A percentile compares a stretch with the other conserved stretches of the same genome.
These are phyloP conservation scores for Lophius piscatorius DNA, from an alignment of 2,113 vertebrate species.

Conservation along the genomic window DNA sequence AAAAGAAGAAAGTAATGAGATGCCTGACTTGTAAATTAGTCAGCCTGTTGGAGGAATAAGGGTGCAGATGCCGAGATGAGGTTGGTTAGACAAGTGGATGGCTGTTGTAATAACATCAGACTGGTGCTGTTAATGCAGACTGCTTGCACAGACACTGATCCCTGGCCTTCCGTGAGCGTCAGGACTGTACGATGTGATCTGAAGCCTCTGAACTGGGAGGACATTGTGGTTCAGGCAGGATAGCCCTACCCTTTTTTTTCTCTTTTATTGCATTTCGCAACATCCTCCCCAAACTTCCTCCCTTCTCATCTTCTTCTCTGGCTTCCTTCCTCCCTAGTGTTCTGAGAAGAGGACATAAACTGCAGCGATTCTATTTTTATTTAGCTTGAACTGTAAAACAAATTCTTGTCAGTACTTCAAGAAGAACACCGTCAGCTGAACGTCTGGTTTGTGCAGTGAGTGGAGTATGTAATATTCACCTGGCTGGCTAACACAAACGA, in stretches of 20 bases:
- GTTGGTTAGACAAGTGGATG: conserved; percentile 76
- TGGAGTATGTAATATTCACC: conserved; percentile 43
- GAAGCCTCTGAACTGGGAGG: conserved; percentile 43
- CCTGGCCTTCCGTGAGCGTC: conserved; percentile 30
- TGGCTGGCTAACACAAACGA: conserved; percentile 31
- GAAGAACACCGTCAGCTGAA: conserved; percentile 5
- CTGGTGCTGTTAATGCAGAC: conserved; percentile 62
- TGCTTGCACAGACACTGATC: conserved; percentile 62
- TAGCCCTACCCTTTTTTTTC: conserved; percentile 16
- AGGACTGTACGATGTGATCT: conserved; percentile 42
- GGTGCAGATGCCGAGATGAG: conserved; percentile 56
- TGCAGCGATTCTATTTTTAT: conserved; percentile 12
- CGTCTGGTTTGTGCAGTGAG: conserved; percentile 33
- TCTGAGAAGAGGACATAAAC: conserved; percentile 20
- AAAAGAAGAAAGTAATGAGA: neutral
- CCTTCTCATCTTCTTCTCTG: conserved; percentile 25
- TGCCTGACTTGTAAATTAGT: conserved; percentile 44
- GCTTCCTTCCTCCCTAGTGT: conserved; percentile 36
- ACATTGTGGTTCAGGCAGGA: conserved; percentile 31
- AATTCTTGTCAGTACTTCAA: conserved; percentile 15
- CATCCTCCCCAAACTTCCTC: conserved; percentile 27
- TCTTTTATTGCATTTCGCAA: conserved; percentile 19
- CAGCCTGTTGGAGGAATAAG: conserved; percentile 45
- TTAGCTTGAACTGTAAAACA: conserved; percentile 36
- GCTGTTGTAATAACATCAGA: conserved; percentile 68